These are phyloP conservation scores for Montifringilla adamsi DNA, from an alignment of 2,113 vertebrate genomes.

Conservation along the genomic window DNA sequence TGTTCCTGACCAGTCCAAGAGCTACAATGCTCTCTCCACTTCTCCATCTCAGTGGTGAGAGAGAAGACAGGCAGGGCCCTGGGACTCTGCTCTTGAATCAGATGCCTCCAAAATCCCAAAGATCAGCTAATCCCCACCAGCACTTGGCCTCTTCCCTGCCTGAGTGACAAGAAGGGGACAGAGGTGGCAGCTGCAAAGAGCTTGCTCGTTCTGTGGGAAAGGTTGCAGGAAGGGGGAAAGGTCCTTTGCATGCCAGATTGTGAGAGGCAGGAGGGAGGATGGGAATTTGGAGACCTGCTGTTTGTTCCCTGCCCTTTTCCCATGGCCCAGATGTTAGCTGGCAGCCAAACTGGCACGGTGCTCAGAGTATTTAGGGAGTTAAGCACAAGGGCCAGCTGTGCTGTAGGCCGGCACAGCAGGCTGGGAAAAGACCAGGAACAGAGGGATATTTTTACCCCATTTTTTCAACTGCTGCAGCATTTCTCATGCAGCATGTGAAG, in stretches of 20 bases:
- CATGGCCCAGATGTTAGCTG: slow-evolving; percentile 8
- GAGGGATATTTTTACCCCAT: background rate
- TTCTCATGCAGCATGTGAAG: background rate
- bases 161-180: background rate
- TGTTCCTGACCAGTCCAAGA: background rate
- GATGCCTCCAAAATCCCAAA: background rate
- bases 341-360: background rate
- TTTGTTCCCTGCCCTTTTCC: slow-evolving; percentile 8
- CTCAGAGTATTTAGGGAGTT: background rate
- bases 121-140: background rate
- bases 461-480: background rate
- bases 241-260: background rate
- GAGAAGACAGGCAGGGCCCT: background rate
- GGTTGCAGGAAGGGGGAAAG: background rate
- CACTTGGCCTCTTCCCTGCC: background rate
- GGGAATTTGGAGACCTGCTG: background rate
- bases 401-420: background rate
- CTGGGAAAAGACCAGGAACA: background rate
- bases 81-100: background rate
- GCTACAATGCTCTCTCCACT: rapidly evolving
- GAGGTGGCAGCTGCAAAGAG: background rate
- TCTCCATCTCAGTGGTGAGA: background rate
- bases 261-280: background rate
- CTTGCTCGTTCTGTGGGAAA: background rate
- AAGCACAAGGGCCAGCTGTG: background rate